phyloP scores from a whole-genome alignment of 35 echinoderm and acorn worm species.

The Lytechinus pictus region DNA sequence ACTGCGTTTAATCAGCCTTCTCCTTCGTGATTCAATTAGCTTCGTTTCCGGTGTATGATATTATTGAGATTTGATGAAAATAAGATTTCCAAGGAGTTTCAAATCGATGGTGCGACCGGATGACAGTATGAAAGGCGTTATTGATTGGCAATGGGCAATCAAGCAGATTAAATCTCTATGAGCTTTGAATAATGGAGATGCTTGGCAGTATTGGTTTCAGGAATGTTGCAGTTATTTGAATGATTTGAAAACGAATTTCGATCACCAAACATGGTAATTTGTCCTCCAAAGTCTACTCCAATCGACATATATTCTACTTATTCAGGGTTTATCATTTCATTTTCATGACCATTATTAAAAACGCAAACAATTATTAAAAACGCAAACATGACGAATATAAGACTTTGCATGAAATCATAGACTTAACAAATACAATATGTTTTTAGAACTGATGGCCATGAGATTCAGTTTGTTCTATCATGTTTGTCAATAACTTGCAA shows the following conservation, averaged over 20 bases:
- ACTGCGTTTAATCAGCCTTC: not conserved
- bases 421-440: no score
- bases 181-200: not conserved
- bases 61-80: not conserved
- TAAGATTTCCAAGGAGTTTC: not conserved
- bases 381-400: not conserved
- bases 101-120: not conserved
- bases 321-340: not conserved
- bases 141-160: constrained; percentile 1
- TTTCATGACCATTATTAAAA: not conserved
- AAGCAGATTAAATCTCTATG: not conserved
- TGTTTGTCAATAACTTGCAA: not conserved
- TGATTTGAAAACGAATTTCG: not conserved
- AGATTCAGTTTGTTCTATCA: no score
- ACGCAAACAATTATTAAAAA: not conserved
- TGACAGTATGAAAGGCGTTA: not conserved
- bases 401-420: no score
- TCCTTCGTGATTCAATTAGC: not conserved
- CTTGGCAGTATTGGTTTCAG: not conserved
- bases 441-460: no score
- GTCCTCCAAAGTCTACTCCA: not conserved
- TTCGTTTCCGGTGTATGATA: not conserved
- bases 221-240: not conserved
- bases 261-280: not conserved
- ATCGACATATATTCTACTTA: not conserved